phyloP scores from a whole-genome alignment of 2,888 invertebrate species.

The Osedax frankpressi region DNA sequence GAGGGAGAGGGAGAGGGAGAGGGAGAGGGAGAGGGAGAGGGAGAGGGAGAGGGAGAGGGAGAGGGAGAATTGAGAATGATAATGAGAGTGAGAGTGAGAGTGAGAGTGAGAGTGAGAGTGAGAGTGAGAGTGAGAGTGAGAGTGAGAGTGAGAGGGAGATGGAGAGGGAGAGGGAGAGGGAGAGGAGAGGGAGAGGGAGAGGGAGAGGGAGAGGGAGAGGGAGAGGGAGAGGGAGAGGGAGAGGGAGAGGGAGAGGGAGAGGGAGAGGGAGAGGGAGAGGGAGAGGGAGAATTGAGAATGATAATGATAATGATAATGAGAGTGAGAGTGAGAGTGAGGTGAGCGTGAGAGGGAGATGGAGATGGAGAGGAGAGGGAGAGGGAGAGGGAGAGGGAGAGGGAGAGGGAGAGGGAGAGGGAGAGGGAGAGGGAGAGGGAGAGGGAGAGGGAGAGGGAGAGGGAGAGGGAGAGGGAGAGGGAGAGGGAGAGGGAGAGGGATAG shows the following conservation, averaged over 20 bases:
- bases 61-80: background rate
- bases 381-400: background rate
- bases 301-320: background rate
- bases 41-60: background rate
- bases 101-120: background rate
- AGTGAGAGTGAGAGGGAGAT: background rate
- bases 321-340: background rate
- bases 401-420: background rate
- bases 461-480: background rate
- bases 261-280: background rate
- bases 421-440: conserved; percentile 3
- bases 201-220: background rate
- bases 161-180: too few species aligned
- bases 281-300: background rate
- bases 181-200: background rate
- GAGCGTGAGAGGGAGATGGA: background rate
- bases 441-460: conserved; percentile 1
- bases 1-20: background rate
- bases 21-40: background rate
- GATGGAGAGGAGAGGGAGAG: background rate
- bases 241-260: conserved; percentile 3
- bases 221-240: conserved; percentile 3
- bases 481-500: background rate
- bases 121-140: background rate
- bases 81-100: background rate